Percentiles rank a stretch among this genome's conserved stretches.
These are phyloP conservation scores for Acromyrmex charruanus DNA, from an alignment of 1,140 invertebrate species.

Conservation along the genomic window DNA sequence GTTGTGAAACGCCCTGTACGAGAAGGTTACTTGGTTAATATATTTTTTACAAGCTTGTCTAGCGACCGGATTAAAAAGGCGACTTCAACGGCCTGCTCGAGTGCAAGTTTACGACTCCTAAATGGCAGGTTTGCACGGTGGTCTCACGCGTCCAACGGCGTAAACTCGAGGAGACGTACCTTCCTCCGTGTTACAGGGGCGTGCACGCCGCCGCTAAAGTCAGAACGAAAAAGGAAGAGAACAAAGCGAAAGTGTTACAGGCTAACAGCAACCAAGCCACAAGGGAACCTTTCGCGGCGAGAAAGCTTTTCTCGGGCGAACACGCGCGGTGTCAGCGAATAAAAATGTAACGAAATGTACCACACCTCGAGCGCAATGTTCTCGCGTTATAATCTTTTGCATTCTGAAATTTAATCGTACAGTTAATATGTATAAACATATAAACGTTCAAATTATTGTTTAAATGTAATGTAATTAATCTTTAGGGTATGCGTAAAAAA, in stretches of 20 bases:
- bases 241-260: conserved; percentile 46
- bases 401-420: background rate
- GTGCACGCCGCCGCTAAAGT: conserved; percentile 42
- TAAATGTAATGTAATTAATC: background rate
- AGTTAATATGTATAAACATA: background rate
- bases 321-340: conserved; percentile 22
- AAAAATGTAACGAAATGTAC: conserved; percentile 36
- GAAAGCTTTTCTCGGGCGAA: conserved; percentile 48
- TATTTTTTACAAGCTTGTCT: conserved; percentile 32
- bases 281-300: conserved; percentile 26
- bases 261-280: conserved; percentile 42
- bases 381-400: background rate
- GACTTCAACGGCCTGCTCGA: conserved; percentile 44
- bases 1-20: background rate
- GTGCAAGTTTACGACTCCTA: conserved; percentile 67
- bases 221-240: conserved; percentile 36
- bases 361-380: conserved; percentile 2
- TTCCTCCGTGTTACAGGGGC: conserved; percentile 7
- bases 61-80: conserved; percentile 46
- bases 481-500: background rate
- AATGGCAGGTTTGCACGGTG: conserved; percentile 54
- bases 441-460: background rate
- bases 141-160: conserved; percentile 50
- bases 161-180: conserved; percentile 58
- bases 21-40: conserved; percentile 51